Evolutionary conservation across 2,888 invertebrate genomes (phyloP), one percentile per base, ranked within the genome.

Genomic region (Operophtera brumata): DNA sequence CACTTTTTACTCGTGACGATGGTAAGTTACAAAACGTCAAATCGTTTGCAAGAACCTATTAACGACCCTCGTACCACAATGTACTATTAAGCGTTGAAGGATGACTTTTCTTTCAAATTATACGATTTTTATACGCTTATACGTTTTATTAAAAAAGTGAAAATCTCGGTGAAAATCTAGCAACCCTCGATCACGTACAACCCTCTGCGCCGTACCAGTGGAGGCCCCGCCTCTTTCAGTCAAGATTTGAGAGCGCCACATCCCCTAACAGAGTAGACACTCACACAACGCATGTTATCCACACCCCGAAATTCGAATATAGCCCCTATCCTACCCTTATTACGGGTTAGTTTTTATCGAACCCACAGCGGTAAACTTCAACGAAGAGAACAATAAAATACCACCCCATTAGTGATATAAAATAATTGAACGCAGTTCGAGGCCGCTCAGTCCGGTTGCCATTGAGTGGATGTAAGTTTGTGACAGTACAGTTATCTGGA

Each of bases 331-430:
- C 1, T 13, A 2, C 43, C 42, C 43, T 2, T n/a, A 3, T 26
- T 65, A 71, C 42, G 62, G 64, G 50, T 46, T 42, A 57, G 42
- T 59, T 62, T 61, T 6, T 48, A 9, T 1, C 43, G 34, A 26
- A 28, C 9, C 10, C 9, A 12, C 34, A 43, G 26, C 36, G n/a
- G 11, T 26, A 7, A 39, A 55, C 9, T 53, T 56, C 61, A 57
- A 56, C 57, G 60, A 53, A 41, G 47, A 11, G 48, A 47, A 50
- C 54, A 60, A 65, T 67, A 65, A 70, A 75, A 70, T 66, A 60
- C 72, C 73, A 78, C 81, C 82, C 83, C 75, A 64, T 1, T 9
- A 51, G 59, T 59, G 60, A 73, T 84, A 86, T 86, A 87, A 86
- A 86, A 81, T 75, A 71, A 75, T 73, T 69, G 67, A 56, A 57